phyloP scores from a whole-genome alignment of 2,797 vertebrate species.

The Poeciliopsis presidionis region DNA sequence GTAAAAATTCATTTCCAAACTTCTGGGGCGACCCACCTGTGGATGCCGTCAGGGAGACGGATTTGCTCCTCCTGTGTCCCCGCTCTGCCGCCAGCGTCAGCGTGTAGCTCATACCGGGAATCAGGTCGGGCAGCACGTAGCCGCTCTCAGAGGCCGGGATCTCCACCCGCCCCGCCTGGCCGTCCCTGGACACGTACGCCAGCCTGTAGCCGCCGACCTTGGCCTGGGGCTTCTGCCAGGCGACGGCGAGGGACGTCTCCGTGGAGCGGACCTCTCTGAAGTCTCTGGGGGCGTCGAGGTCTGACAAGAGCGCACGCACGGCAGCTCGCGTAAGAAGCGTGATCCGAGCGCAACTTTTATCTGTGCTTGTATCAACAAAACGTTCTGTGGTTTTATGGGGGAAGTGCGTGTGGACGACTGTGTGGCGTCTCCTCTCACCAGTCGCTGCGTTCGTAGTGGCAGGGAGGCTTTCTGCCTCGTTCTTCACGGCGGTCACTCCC shows the following conservation, averaged over 20 bases:
- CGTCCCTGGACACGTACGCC: constrained; percentile 67
- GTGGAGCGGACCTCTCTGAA: constrained; percentile 79
- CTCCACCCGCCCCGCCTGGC: constrained; percentile 75
- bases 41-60: constrained; percentile 74
- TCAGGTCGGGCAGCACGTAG: constrained; percentile 78
- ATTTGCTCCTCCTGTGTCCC: constrained; percentile 86
- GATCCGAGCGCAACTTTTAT: constrained; percentile 17
- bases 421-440: constrained; percentile 79
- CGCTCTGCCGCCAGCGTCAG: constrained; percentile 85
- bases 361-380: constrained; percentile 29
- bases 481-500: constrained; percentile 91
- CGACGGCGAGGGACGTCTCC: constrained; percentile 84
- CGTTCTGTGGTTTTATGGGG: constrained; percentile 24
- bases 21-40: constrained; percentile 81
- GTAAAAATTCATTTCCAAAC: constrained; percentile 3
- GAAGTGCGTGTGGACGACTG: constrained; percentile 42
- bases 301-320: constrained; percentile 63
- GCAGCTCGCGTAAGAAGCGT: neutral
- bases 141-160: constrained; percentile 80
- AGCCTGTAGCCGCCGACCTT: constrained; percentile 88
- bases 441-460: constrained; percentile 91
- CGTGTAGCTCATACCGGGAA: constrained; percentile 83
- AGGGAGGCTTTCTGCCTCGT: constrained; percentile 89
- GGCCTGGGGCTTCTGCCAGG: constrained; percentile 87
- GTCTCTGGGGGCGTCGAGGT: constrained; percentile 88